These are phyloP conservation scores for Galago senegalensis DNA, from an alignment of 2,797 vertebrate genomes.

Conservation along the genomic window DNA sequence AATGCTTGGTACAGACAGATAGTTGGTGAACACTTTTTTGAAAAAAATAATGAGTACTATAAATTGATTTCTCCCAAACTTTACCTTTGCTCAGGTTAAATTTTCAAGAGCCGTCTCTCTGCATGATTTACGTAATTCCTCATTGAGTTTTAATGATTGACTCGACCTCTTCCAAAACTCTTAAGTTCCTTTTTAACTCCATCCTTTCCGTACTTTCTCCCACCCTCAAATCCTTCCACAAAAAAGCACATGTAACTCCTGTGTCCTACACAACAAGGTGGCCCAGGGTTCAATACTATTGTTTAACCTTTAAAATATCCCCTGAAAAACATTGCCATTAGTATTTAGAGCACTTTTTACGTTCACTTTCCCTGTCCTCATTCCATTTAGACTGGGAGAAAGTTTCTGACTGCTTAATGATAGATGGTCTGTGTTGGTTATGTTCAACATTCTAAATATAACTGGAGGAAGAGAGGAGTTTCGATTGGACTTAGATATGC, in stretches of 20 bases:
- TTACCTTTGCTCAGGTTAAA: constrained; percentile 22
- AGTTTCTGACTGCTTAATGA: constrained; percentile 53
- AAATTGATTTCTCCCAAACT: constrained; percentile 19
- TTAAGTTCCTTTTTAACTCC: constrained; percentile 16
- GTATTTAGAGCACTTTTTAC: neutral
- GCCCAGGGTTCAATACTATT: neutral
- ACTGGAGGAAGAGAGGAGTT: constrained; percentile 59
- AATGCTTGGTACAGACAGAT: neutral
- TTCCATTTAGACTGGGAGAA: neutral
- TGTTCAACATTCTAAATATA: constrained; percentile 62
- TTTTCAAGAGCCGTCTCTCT: constrained; percentile 2
- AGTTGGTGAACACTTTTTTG: constrained; percentile 57
- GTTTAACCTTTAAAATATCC: constrained; percentile 19
- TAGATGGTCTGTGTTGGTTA: constrained; percentile 26
- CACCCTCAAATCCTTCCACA: neutral
- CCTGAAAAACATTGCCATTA: constrained; percentile 25
- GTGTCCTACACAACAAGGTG: neutral
- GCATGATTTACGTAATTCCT: constrained; percentile 15
- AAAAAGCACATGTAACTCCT: neutral
- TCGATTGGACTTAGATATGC: constrained; percentile 35
- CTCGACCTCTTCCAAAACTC: constrained; percentile 12
- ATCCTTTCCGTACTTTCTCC: neutral
- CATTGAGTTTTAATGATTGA: constrained; percentile 55
- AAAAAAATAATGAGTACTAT: constrained; percentile 16
- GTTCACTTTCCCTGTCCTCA: neutral